Conservation (phyloP, 2,113 vertebrate genomes). For the Chaetura pelagica region DNA sequence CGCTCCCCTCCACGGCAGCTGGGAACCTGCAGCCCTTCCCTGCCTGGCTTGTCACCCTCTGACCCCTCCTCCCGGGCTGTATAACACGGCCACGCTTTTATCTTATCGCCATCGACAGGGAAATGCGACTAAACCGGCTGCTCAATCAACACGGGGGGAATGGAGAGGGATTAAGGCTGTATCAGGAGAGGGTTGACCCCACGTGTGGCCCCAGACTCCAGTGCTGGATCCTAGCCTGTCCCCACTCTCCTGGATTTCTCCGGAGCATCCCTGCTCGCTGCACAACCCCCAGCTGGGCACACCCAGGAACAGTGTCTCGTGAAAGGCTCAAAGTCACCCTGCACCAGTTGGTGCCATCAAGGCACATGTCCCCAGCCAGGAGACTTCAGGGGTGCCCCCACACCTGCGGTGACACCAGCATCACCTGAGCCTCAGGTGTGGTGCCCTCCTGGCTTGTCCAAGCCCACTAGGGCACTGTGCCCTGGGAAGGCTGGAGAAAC, state of each 20-base stretch:
- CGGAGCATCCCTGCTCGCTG: background rate
- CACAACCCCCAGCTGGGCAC: background rate
- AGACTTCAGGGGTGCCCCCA: background rate
- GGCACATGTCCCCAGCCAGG: background rate
- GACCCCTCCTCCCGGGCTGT: background rate
- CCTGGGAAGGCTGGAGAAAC: background rate
- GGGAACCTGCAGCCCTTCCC: constrained; percentile 26
- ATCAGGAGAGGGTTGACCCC: background rate
- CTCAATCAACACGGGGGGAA: background rate
- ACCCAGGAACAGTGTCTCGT: rapidly evolving
- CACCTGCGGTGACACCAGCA: rapidly evolving
- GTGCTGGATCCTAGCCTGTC: background rate
- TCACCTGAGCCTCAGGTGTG: background rate
- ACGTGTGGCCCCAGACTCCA: background rate
- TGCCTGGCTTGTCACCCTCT: background rate
- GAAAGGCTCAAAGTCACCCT: background rate
- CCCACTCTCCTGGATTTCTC: background rate
- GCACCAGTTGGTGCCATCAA: background rate
- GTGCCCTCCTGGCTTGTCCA: background rate
- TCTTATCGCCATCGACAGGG: background rate
- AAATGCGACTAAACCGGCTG: background rate
- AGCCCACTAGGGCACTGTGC: background rate
- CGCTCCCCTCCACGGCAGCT: constrained; percentile 60
- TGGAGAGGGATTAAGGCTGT: background rate
- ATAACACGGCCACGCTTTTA: background rate